Conservation (phyloP, 2,797 vertebrate genomes). For the Xyrichtys novacula region DNA sequence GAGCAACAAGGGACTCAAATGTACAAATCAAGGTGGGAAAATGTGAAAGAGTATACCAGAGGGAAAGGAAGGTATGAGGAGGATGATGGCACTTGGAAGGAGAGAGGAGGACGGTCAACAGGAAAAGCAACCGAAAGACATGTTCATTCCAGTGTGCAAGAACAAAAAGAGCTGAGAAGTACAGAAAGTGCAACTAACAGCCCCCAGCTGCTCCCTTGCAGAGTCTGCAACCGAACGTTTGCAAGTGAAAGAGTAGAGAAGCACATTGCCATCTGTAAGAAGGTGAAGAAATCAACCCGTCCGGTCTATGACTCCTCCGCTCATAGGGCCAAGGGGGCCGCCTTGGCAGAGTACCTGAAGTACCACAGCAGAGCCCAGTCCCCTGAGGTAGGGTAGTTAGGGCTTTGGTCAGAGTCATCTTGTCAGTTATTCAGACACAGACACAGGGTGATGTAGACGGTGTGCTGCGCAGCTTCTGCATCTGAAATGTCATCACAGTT, state of each 20-base stretch:
- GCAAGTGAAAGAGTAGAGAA: conserved; percentile 81
- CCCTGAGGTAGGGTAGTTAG: conserved; percentile 71
- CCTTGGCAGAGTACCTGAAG: conserved; percentile 83
- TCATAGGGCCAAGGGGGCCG: conserved; percentile 86
- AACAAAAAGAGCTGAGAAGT: conserved; percentile 23
- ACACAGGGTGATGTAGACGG: background rate
- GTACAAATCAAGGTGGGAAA: conserved; percentile 17
- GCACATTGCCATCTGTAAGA: conserved; percentile 85
- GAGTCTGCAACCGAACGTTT: conserved; percentile 86
- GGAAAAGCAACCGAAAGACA: conserved; percentile 30
- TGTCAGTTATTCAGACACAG: too few species aligned
- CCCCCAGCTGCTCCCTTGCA: conserved; percentile 77
- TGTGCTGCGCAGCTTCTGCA: too few species aligned
- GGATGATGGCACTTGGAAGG: background rate
- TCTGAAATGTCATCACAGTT: too few species aligned
- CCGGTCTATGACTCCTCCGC: conserved; percentile 86
- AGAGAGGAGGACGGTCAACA: conserved; percentile 13
- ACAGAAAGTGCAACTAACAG: background rate
- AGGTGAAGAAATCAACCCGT: conserved; percentile 76
- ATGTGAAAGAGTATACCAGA: conserved; percentile 25
- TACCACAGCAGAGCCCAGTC: conserved; percentile 61
- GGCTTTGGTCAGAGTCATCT: too few species aligned
- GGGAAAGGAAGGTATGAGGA: conserved; percentile 3
- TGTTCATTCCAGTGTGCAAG: conserved; percentile 19
- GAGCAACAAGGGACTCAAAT: conserved; percentile 13